Conservation (phyloP, 2,888 invertebrate species). For the Fissipunctia ypsillon region DNA sequence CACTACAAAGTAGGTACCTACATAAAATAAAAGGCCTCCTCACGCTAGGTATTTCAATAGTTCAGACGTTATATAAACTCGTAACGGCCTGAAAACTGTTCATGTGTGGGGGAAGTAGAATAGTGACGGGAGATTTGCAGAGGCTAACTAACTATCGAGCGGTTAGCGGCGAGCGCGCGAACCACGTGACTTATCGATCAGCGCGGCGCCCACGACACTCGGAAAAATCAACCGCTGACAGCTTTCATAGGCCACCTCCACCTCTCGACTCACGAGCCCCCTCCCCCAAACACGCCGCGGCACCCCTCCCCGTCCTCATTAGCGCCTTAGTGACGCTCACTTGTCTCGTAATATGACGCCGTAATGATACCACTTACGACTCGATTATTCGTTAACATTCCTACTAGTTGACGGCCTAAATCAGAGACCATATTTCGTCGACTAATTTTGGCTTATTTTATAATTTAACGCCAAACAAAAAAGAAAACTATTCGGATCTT, state of each 20-base stretch:
- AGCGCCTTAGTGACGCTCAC: slow-evolving; percentile 89
- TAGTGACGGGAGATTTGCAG: slow-evolving; percentile 87
- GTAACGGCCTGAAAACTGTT: slow-evolving; percentile 61
- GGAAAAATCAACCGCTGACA: slow-evolving; percentile 91
- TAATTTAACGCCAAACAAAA: neutral
- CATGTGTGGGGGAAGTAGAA: slow-evolving; percentile 70
- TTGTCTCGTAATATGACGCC: slow-evolving; percentile 88
- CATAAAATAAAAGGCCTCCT: slow-evolving; percentile 18
- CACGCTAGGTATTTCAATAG: slow-evolving; percentile 22
- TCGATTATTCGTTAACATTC: slow-evolving; percentile 78
- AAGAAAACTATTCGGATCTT: neutral
- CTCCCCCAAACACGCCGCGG: slow-evolving; percentile 54
- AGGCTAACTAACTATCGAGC: slow-evolving; percentile 86
- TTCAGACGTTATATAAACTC: slow-evolving; percentile 59
- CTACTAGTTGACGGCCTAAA: slow-evolving; percentile 55
- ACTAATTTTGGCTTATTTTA: neutral
- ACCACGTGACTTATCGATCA: slow-evolving; percentile 91
- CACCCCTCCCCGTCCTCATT: slow-evolving; percentile 85
- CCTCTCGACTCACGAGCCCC: slow-evolving; percentile 68
- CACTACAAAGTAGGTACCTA: neutral
- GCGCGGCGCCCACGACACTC: slow-evolving; percentile 89
- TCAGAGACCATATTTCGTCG: slow-evolving; percentile 15
- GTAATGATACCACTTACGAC: slow-evolving; percentile 87
- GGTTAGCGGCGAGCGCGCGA: slow-evolving; percentile 76
- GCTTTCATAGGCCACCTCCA: slow-evolving; percentile 86